Percentiles rank a stretch among this genome's conserved stretches.
phyloP scores from a whole-genome alignment of 2,797 vertebrate species.

The Arrhamphus sclerolepis region DNA sequence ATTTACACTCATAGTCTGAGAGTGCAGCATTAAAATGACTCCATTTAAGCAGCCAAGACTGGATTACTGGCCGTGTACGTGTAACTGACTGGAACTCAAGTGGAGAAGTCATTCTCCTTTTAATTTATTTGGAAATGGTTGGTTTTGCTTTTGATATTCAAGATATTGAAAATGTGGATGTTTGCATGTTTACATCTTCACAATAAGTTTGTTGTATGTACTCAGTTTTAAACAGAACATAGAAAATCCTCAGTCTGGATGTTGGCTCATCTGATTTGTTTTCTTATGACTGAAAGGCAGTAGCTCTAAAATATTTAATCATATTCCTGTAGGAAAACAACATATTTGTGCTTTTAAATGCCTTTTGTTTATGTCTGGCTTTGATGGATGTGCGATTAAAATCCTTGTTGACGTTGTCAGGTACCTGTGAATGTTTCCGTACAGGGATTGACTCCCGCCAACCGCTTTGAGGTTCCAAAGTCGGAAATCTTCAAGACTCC shows the following conservation, averaged over 20 bases:
- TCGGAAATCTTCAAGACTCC: constrained; percentile 98
- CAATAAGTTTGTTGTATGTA: neutral
- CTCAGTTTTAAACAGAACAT: neutral
- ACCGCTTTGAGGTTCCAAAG: constrained; percentile 96
- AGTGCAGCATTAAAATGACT: constrained; percentile 46
- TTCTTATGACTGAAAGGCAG: too few relatives aligned
- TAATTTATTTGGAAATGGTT: neutral
- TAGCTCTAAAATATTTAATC: too few relatives aligned
- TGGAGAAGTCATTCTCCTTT: neutral
- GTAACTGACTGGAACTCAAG: neutral
- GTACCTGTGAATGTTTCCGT: constrained; percentile 98
- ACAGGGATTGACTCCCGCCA: constrained; percentile 97
- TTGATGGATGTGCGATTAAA: too few relatives aligned
- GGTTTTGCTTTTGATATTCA: neutral
- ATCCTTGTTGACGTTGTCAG: neutral
- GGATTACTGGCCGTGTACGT: constrained; percentile 13
- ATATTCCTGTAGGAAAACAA: too few relatives aligned
- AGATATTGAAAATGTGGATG: neutral
- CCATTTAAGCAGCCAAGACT: constrained; percentile 31
- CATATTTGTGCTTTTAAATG: too few relatives aligned
- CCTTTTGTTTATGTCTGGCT: too few relatives aligned
- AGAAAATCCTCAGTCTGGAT: neutral
- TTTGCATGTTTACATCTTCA: neutral
- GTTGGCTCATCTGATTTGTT: too few relatives aligned
- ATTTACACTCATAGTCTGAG: constrained; percentile 41